Percentiles rank a stretch among this genome's conserved stretches.
phyloP scores from a whole-genome alignment of 2,888 invertebrate genomes.

The Yponomeuta sedellus region DNA sequence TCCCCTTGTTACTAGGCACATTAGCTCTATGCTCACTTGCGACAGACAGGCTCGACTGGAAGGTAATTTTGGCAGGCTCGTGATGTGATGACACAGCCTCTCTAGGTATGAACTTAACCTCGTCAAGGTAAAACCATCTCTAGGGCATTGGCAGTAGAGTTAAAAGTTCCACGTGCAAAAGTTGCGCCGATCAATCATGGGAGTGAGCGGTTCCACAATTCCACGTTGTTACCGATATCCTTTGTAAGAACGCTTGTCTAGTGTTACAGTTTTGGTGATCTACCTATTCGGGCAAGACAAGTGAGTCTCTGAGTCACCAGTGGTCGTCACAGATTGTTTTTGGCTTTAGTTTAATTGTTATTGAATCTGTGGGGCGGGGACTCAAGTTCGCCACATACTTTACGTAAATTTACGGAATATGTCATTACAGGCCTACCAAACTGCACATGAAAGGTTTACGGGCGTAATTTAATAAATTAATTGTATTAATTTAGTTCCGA shows the following conservation, averaged over 20 bases:
- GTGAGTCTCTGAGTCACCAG: background rate
- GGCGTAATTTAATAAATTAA: no score
- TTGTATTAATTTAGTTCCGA: no score
- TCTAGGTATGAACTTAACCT: background rate
- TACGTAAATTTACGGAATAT: no score
- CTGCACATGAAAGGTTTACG: no score
- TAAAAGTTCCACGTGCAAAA: background rate
- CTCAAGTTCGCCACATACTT: background rate
- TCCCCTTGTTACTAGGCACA: background rate
- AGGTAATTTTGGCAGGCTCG: slow-evolving; percentile 2
- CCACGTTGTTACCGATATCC: background rate
- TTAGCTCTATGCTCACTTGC: background rate
- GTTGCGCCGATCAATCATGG: background rate
- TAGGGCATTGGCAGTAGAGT: background rate
- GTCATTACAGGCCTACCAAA: no score
- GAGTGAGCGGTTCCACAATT: background rate
- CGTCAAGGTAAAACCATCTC: background rate
- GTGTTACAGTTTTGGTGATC: background rate
- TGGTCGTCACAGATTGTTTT: background rate
- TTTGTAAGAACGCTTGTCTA: background rate
- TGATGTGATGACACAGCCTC: slow-evolving; percentile 1
- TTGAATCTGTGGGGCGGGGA: background rate
- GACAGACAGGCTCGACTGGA: background rate
- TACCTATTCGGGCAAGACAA: background rate
- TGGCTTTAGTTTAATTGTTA: background rate